Percentiles rank a stretch among this genome's conserved stretches.
Conservation (phyloP, 2,113 vertebrate genomes). For the Indri indri region DNA sequence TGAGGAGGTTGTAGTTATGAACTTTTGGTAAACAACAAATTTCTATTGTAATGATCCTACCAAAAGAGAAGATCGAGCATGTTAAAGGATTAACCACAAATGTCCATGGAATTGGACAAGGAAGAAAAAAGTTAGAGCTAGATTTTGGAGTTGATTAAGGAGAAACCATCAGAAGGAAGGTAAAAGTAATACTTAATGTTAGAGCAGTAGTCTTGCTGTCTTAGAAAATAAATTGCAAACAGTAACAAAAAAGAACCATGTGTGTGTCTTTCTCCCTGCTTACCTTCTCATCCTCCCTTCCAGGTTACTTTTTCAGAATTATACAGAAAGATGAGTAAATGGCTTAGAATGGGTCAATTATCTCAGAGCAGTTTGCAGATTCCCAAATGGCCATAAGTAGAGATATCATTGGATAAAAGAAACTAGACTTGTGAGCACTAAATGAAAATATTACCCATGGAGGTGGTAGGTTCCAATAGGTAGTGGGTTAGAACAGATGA, state of each 20-base stretch:
- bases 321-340: neutral
- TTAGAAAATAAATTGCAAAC: neutral
- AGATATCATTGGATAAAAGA: neutral
- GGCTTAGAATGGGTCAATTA: neutral
- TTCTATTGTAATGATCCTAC: neutral
- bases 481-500: neutral
- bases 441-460: neutral
- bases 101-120: neutral
- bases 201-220: neutral
- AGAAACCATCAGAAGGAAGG: neutral
- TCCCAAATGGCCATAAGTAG: neutral
- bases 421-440: neutral
- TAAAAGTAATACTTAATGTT: neutral
- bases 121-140: neutral
- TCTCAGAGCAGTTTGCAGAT: neutral
- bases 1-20: neutral
- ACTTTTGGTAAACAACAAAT: neutral
- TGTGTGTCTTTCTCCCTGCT: neutral
- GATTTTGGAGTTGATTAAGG: neutral
- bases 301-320: neutral
- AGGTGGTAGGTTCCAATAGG: too few species aligned
- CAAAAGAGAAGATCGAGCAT: neutral
- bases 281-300: neutral
- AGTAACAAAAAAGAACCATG: neutral
- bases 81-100: neutral